Base-by-base conservation (phyloP, 2,888 invertebrate genomes). In the Merodon equestris region DNA sequence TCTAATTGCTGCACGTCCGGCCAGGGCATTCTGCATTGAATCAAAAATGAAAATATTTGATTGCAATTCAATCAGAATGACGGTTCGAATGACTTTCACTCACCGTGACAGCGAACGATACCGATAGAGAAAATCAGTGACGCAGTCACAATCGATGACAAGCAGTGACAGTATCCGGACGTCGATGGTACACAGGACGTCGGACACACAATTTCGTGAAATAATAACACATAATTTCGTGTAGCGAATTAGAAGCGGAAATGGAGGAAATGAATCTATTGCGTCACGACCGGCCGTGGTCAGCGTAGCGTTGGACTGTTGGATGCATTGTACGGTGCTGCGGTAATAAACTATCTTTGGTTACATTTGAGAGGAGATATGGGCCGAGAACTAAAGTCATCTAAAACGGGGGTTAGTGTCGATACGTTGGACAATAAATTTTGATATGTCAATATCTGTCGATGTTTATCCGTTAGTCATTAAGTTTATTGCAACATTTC, bases 401-500 rank as follows among this genome's bases (percentile, higher is more conserved):
- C 50, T 18, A 51, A 68, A 18, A 17, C 17, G 57, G 63, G 13
- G 27, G 9, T 56, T 38, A 42, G 40, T 27, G 19, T 19, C 17
- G 50, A 34, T 19, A 9, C 38, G 53, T 54, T 9, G 36, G 42
- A 56, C 42, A 34, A 56, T 71, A 71, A 71, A 71, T 67, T 71
- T 36, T 56, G 56, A 70, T 61, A 47, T 47, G 60, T 54, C 68
- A 70, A 60, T 70, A 61, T 70, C 48, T 63, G 50, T 71, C 54
- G 54, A 71, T 71, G 56, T 50, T 71, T 63, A 71, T 71, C 61
- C 61, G 61, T 54, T 42, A 56, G 61, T 63, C 70, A 56, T 71
- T 63, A 56, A 40, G 56, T 61, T 63, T 61, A 70, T 70, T 42
- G 54, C 54, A 7, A 27, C 2, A 27, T 27, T 70, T 61, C 18